Conservation (phyloP, 2,888 invertebrate genomes). For the Nipponacmea schrenckii region DNA sequence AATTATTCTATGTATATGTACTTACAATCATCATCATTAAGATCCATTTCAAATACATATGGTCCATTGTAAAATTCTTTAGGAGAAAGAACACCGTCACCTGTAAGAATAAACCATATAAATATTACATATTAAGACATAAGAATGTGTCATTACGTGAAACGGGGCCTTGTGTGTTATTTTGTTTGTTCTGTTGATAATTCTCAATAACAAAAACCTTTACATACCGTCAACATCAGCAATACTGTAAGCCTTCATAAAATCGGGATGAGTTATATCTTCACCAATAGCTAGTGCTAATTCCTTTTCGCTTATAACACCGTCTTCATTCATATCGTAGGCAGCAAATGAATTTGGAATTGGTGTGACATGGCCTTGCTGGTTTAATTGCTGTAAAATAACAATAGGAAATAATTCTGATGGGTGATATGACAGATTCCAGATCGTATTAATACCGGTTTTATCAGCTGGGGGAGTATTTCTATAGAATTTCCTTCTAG, state of each 20-base stretch:
- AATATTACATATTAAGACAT: no score
- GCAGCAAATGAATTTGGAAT: not conserved
- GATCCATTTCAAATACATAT: constrained; percentile 2
- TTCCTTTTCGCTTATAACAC: not conserved
- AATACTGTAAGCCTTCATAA: not conserved
- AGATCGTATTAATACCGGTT: no score
- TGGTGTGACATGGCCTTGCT: not conserved
- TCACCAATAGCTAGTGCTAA: not conserved
- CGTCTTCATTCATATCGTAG: not conserved
- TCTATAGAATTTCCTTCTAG: no score
- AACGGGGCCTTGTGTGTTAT: no score
- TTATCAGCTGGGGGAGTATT: no score
- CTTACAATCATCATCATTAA: constrained; percentile 3
- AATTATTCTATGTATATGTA: not conserved
- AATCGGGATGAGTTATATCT: not conserved
- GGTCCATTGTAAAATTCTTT: constrained; percentile 8
- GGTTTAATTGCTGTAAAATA: not conserved
- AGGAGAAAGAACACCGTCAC: not conserved
- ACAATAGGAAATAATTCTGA: no score
- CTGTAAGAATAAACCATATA: not conserved
- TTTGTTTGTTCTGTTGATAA: no score
- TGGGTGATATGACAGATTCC: not conserved
- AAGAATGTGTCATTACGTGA: no score
- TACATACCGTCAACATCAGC: not conserved
- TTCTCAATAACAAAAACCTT: no score